Base-by-base conservation (phyloP, 2,888 invertebrate genomes). In the Conus canariensis region DNA sequence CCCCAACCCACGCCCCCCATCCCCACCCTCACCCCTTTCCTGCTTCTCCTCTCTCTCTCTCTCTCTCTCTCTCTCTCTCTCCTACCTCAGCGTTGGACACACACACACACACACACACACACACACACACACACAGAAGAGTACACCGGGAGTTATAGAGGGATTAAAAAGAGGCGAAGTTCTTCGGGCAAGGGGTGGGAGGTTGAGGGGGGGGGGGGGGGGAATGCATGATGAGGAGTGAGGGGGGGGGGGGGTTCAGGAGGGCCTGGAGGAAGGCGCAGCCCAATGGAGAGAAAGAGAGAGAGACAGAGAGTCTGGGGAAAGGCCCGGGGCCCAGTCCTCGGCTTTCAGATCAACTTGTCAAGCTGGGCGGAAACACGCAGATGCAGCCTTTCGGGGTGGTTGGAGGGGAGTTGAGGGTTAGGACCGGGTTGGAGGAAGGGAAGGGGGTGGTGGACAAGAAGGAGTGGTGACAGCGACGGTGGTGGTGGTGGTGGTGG, bases 341-440 rank as follows among this genome's bases (percentile, higher is more conserved):
- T 85, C 89, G 64, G 85, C 85, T 89, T 89, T 89, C 89, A 89
- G 85, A 89, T 89, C 89, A 89, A 74, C 85, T 85, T 59, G 89
- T 74, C 89, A 89, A 89, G 85, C 89, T 89, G 85, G 59, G 89
- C 89, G 89, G 89, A 89, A 89, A 85, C 85, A 89, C 67, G 80
- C 83, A 82, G 83, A 82, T 56, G 45, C 67, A 80, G 83, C 82
- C 67, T 77, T 64, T 16, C 58, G 30, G 85, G 85, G 89, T 58
- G 58, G 74, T n/a, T 45, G 25, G 58, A 25, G 56, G 89, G 82
- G 16, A 80, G 30, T 30, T n/a, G 25, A 80, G 12, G 70, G 70
- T 0, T 14, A 30, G 88, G 25, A 45, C 45, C 22, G 45, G 80
- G 82, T 14, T 8, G 12, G 19, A 56, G 64, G 14, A 22, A n/a